Evolutionary conservation across 2,888 invertebrate species (phyloP).

Genomic region (Encarsia formosa): DNA sequence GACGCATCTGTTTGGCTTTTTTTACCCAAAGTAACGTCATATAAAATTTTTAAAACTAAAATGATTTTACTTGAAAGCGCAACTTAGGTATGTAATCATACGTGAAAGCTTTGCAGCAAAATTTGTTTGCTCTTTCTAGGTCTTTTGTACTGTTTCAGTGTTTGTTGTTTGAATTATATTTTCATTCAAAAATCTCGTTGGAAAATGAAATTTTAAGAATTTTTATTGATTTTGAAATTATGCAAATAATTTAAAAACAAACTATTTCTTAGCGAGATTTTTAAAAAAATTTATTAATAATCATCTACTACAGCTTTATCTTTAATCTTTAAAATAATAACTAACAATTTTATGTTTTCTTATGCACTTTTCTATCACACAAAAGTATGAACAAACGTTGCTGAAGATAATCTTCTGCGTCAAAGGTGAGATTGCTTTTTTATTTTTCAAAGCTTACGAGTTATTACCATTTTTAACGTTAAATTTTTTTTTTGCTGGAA

Average conservation of each 20-base stretch:
- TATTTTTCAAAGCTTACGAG: too few relatives aligned
- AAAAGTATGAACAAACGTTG: constrained; percentile 37
- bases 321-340: constrained; percentile 24
- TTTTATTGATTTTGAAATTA: neutral
- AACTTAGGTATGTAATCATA: too few relatives aligned
- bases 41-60: too few relatives aligned
- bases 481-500: neutral
- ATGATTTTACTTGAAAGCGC: too few relatives aligned
- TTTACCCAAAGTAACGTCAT: too few relatives aligned
- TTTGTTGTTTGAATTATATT: too few relatives aligned
- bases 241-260: neutral
- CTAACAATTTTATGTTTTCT: constrained; percentile 35
- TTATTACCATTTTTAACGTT: neutral
- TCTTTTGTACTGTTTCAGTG: too few relatives aligned
- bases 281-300: constrained; percentile 7
- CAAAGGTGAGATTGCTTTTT: constrained; percentile 36
- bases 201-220: too few relatives aligned
- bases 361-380: constrained; percentile 37
- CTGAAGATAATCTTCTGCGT: constrained; percentile 28
- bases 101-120: too few relatives aligned
- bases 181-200: too few relatives aligned
- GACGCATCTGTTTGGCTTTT: too few relatives aligned
- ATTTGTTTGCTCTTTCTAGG: too few relatives aligned
- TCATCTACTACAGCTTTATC: constrained; percentile 8
- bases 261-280: neutral